phyloP scores from a whole-genome alignment of 1,140 invertebrate genomes.

The Lepidostoma basale region DNA sequence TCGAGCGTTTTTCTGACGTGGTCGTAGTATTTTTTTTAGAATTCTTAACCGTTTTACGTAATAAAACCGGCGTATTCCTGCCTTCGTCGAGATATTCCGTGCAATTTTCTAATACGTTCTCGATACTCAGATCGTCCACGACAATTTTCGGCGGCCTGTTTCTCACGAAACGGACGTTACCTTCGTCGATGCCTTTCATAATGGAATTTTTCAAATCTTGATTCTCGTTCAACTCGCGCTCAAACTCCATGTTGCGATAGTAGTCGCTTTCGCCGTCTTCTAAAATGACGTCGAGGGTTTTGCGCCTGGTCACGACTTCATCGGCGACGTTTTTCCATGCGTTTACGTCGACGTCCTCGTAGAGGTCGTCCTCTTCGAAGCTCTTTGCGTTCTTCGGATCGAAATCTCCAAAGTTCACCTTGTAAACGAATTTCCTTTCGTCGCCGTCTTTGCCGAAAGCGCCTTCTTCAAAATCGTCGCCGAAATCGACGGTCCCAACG shows the following conservation, averaged over 20 bases:
- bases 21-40: constrained; percentile 17
- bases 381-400: constrained; percentile 42
- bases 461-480: constrained; percentile 39
- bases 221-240: constrained; percentile 2
- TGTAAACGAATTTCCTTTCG: constrained; percentile 36
- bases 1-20: constrained; percentile 50
- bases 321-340: constrained; percentile 46
- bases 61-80: background rate
- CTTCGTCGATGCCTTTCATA: constrained; percentile 37
- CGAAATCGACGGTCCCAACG: constrained; percentile 47
- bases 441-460: constrained; percentile 6
- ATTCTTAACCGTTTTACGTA: constrained; percentile 41
- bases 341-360: constrained; percentile 55
- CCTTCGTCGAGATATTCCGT: constrained; percentile 50
- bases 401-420: constrained; percentile 40
- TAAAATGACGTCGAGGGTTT: constrained; percentile 54
- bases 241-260: constrained; percentile 47
- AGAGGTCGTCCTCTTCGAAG: constrained; percentile 56
- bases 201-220: constrained; percentile 4
- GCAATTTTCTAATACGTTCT: constrained; percentile 50
- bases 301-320: constrained; percentile 25
- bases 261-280: constrained; percentile 60
- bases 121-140: constrained; percentile 42
- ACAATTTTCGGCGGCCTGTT: constrained; percentile 24
- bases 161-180: constrained; percentile 37